Evolutionary conservation across 2,888 invertebrate genomes (phyloP).

Genomic region (Theodoxus fluviatilis): DNA sequence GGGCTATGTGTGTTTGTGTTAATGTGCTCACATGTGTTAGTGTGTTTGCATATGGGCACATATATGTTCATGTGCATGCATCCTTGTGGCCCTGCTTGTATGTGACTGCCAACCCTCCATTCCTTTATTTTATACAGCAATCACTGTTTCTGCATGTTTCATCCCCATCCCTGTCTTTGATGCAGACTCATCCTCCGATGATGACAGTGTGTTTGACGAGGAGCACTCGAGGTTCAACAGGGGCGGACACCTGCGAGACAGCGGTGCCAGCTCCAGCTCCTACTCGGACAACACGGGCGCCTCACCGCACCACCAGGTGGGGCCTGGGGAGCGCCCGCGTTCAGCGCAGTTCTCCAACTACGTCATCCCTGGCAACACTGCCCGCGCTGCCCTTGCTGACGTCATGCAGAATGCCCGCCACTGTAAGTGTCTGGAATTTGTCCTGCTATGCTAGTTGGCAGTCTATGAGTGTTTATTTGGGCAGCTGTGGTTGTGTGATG

Average conservation of each 20-base stretch:
- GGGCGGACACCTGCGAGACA: slow-evolving; percentile 50
- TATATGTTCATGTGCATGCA: no score
- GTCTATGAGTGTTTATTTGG: no score
- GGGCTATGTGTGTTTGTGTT: no score
- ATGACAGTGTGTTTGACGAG: slow-evolving; percentile 61
- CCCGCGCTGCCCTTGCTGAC: slow-evolving; percentile 73
- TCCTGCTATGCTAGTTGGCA: no score
- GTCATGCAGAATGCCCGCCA: slow-evolving; percentile 69
- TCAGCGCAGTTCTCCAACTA: slow-evolving; percentile 58
- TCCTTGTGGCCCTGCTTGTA: no score
- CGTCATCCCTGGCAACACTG: slow-evolving; percentile 68
- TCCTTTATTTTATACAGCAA: no score
- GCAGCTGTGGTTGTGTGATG: no score
- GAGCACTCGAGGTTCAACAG: slow-evolving; percentile 54
- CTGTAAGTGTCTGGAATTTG: slow-evolving; percentile 43
- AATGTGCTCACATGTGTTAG: no score
- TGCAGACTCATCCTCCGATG: slow-evolving; percentile 52
- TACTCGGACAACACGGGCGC: slow-evolving; percentile 42
- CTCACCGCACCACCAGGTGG: slow-evolving; percentile 35
- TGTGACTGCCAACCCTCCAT: no score
- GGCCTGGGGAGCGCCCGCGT: slow-evolving; percentile 44
- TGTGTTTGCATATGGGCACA: no score
- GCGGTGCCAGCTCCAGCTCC: slow-evolving; percentile 54
- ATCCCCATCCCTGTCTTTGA: no score
- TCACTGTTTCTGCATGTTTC: no score